These are phyloP conservation scores for Anthopleura sola DNA, from an alignment of 64 coral and sea anemone species.

Conservation along the genomic window DNA sequence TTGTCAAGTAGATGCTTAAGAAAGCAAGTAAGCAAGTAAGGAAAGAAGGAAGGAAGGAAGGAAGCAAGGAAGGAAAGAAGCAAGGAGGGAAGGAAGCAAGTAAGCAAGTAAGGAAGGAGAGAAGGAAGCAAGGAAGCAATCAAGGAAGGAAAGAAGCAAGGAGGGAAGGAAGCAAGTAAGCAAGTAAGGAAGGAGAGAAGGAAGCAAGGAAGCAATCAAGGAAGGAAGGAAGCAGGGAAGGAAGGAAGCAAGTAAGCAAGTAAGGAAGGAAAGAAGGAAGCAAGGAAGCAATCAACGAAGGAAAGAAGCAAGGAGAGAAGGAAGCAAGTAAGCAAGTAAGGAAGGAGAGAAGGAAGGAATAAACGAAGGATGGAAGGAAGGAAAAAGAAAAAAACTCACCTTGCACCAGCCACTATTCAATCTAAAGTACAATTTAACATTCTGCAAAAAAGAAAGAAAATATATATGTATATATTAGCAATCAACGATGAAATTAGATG, in stretches of 20 bases:
- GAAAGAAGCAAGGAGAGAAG: background rate
- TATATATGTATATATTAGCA: background rate
- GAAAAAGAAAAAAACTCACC: slow-evolving; percentile 28
- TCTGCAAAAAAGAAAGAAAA: slow-evolving; percentile 58
- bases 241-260: background rate
- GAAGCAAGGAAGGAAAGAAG: no score
- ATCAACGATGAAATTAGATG: no score
- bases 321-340: background rate
- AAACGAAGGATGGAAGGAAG: background rate
- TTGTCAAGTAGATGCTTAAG: no score
- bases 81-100: no score
- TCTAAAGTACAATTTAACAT: slow-evolving; percentile 99
- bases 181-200: background rate
- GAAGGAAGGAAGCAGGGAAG: background rate
- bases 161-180: background rate
- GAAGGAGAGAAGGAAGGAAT: background rate
- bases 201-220: background rate
- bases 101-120: no score
- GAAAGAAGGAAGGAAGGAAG: background rate
- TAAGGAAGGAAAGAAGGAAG: background rate
- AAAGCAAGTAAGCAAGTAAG: slow-evolving; percentile 16
- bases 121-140: background rate
- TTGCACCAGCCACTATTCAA: slow-evolving; percentile 99
- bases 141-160: background rate
- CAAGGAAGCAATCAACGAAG: background rate